Evolutionary conservation across 2,113 vertebrate genomes (phyloP).

Genomic region (Amphiprion percula): DNA sequence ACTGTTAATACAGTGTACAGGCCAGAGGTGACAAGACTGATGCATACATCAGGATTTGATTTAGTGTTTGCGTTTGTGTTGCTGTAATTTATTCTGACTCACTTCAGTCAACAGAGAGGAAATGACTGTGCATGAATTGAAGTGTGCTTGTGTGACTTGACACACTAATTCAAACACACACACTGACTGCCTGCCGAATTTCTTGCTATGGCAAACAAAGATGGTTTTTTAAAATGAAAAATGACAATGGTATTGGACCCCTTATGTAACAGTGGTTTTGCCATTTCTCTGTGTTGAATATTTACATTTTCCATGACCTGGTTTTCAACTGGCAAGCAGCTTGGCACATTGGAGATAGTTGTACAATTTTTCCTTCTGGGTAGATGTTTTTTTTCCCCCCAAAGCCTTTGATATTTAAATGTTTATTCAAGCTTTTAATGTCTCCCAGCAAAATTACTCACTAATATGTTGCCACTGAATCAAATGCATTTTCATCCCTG

Average conservation of each 20-base stretch:
- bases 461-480: constrained; percentile 41
- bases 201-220: constrained; percentile 23
- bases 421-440: constrained; percentile 55
- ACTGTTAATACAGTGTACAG: constrained; percentile 41
- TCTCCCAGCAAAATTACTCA: constrained; percentile 42
- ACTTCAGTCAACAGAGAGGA: constrained; percentile 49
- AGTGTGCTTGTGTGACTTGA: constrained; percentile 6
- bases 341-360: constrained; percentile 60
- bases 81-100: constrained; percentile 72
- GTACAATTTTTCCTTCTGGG: constrained; percentile 46
- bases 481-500: constrained; percentile 33
- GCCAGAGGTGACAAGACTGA: constrained; percentile 45
- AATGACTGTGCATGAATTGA: constrained; percentile 46
- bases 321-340: constrained; percentile 51
- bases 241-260: constrained; percentile 44
- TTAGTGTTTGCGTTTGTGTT: constrained; percentile 50
- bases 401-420: constrained; percentile 59
- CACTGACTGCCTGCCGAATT: constrained; percentile 15
- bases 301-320: constrained; percentile 73
- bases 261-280: constrained; percentile 58
- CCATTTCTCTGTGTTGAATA: constrained; percentile 41
- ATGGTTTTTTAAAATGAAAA: constrained; percentile 26
- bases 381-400: constrained; percentile 52
- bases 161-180: constrained; percentile 26
- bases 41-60: constrained; percentile 56